phyloP scores from a whole-genome alignment of 1,140 invertebrate genomes.

The Pseudomyrmex cubaensis region DNA sequence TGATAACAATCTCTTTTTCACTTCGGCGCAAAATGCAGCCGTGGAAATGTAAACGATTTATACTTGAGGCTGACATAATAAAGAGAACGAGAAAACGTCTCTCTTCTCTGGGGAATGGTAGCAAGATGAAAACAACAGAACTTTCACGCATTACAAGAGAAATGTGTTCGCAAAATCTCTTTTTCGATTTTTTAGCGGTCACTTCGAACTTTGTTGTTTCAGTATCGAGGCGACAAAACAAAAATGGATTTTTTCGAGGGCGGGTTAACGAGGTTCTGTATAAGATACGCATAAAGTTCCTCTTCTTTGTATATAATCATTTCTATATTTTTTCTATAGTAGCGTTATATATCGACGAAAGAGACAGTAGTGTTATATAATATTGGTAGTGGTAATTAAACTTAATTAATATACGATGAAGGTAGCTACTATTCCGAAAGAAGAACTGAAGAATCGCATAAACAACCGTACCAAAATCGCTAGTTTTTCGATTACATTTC shows the following conservation, averaged over 20 bases:
- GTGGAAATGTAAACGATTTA: constrained; percentile 71
- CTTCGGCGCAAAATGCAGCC: constrained; percentile 66
- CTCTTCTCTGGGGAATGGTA: constrained; percentile 32
- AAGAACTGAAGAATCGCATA: background rate
- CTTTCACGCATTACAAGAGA: background rate
- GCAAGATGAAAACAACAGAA: constrained; percentile 15
- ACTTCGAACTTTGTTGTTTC: constrained; percentile 52
- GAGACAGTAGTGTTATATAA: background rate
- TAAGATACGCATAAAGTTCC: constrained; percentile 67
- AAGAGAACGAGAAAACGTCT: constrained; percentile 35
- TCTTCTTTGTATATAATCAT: constrained; percentile 73
- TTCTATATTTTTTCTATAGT: constrained; percentile 75
- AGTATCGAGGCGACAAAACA: background rate
- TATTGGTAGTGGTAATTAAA: constrained; percentile 24
- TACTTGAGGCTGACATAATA: constrained; percentile 36
- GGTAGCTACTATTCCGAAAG: constrained; percentile 50
- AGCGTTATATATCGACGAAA: constrained; percentile 65
- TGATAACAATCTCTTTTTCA: constrained; percentile 60
- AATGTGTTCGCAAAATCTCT: constrained; percentile 8
- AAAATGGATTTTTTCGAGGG: constrained; percentile 43
- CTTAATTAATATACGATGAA: constrained; percentile 22
- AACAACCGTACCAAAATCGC: constrained; percentile 56
- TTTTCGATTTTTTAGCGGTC: constrained; percentile 26
- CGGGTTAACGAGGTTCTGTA: constrained; percentile 47
- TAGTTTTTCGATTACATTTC: constrained; percentile 65